Base-by-base conservation (phyloP, 2,113 vertebrate genomes). In the Nettapus auritus region DNA sequence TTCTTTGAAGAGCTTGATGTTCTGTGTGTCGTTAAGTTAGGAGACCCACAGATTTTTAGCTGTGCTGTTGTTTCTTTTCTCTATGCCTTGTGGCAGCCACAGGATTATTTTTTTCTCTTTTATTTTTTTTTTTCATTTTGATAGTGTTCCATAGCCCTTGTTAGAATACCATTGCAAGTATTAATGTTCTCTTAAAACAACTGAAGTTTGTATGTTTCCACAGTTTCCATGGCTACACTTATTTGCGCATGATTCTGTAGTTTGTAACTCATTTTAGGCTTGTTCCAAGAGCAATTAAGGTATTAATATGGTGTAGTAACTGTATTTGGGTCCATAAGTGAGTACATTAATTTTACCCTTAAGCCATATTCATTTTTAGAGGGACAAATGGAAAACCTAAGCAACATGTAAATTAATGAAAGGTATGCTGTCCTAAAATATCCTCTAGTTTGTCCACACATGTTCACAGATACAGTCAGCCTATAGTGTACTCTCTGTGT, bases 141-240 rank as follows among this genome's bases (percentile, higher is more conserved):
- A 2, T 42, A 31, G 29, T 22, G 18, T 78, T 88, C 42, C 48
- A 13, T 40, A 79, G 18, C 16, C 11, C 14, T 86, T 11, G n/a
- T 77, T 20, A 67, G 46, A 82, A 48, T 34, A 52, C 4, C 55
- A 5, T 26, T 81, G 64, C 50, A 74, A 57, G 5, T 76, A 62
- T 63, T 83, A 57, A 29, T 11, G 7, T 81, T 91, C 17, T 82
- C 40, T 86, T 66, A 94, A 93, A 86, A 53, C 29, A 92, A 34
- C 8, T 8, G 2, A 76, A 70, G 76, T 86, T 66, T 36, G 14
- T 95, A 5, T 85, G 48, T 85, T 91, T 92, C 59, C 53, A 55
- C 6, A 3, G 31, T 95, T 91, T 46, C 74, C 67, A 33, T 81
- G 90, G 78, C 57, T 87, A 66, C 81, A 74, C 38, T 40, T 70